Evolutionary conservation across 23 tunicate genomes (phyloP).

Genomic region (Halocynthia roretzi): DNA sequence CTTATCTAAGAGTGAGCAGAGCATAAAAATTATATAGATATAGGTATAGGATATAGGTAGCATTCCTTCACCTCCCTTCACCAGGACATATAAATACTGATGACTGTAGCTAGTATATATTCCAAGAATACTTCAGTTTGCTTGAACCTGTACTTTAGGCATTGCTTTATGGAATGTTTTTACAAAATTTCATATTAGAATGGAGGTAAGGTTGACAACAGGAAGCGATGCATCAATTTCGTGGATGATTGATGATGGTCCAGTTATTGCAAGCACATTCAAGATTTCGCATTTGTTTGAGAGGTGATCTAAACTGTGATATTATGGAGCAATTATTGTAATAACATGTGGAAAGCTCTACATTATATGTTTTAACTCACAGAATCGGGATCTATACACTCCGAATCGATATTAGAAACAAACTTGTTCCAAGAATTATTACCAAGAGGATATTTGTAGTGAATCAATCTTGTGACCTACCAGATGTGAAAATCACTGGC

Average conservation of each 20-base stretch:
- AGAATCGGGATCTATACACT: conserved; percentile 14
- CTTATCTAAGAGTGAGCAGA: no score
- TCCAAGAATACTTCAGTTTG: no score
- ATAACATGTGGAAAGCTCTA: no score
- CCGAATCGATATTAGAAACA: conserved; percentile 23
- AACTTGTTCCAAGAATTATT: conserved; percentile 6
- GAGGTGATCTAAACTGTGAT: neutral
- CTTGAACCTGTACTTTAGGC: no score
- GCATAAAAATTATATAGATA: no score
- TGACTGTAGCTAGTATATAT: no score
- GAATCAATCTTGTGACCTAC: conserved; percentile 22
- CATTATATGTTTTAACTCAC: neutral
- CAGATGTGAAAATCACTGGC: conserved; percentile 7
- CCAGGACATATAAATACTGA: no score
- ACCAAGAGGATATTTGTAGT: conserved; percentile 34
- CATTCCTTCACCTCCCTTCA: no score
- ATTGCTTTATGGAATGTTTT: no score
- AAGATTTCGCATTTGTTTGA: neutral
- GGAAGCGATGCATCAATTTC: conserved; percentile 9
- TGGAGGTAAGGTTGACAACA: neutral
- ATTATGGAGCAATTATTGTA: no score
- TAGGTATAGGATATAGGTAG: no score
- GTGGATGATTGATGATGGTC: conserved; percentile 13
- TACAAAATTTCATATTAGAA: neutral
- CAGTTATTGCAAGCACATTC: neutral